Evolutionary conservation across 2,797 vertebrate species (phyloP), one percentile per base, ranked within the genome.

Genomic region (Enteromius thamalakanensis): DNA sequence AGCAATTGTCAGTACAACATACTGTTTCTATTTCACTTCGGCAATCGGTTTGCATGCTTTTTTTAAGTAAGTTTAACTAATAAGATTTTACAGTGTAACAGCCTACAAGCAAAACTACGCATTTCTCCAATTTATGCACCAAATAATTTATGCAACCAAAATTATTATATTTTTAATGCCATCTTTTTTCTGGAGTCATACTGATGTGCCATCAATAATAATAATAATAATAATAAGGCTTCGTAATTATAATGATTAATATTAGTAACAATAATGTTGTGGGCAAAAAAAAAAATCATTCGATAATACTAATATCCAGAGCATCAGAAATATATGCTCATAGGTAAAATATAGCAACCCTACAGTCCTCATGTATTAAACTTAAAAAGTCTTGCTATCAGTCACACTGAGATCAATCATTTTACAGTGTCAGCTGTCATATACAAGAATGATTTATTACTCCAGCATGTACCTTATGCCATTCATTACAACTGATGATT

Each of bases 341-440:
- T 45, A 45, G 10, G 10, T 45, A 45, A 45, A 45, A 11, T 45
- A 45, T 45, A 45, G 10, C 10, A 12, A 45, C 42, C 3, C 10
- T 45, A 11, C 42, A 11, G 11, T 51, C 26, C 11, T 47, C 42
- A 9, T 26, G 6, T 75, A 23, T 49, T 53, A 37, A 23, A 4
- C 10, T 15, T 45, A 26, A 12, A 26, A 11, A 34, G 26, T 47
- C 40, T 23, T 6, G 29, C 21, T 51, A 21, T 45, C 10, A 62
- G 49, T 3, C 49, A 70, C 10, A 47, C 23, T 0, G 79, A 72
- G 68, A 81, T 71, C 26, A 47, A 49, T 71, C 68, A 47, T 80
- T 23, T n/a, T 62, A 58, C 37, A 70, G n/a, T 58, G 51, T 32
- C 51, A 81, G 40, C 19, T 81, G 26, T 72, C 68, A 47, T 53